Conservation (phyloP, 1,140 invertebrate species). For the Dolichoris vasculosae region DNA sequence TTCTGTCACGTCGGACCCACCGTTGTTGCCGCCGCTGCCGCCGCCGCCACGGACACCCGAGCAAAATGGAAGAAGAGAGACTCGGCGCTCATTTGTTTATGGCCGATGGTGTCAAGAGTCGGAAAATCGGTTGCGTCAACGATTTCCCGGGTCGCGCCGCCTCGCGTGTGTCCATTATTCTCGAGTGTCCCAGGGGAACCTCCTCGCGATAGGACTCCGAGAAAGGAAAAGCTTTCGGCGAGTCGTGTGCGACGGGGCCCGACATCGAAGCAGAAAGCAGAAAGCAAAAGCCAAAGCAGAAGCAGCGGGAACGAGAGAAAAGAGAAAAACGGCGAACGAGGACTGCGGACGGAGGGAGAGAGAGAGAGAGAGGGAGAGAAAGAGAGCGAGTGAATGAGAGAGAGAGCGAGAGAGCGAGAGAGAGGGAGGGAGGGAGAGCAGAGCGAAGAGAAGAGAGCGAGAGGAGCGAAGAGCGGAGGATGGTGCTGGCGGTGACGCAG, state of each 20-base stretch:
- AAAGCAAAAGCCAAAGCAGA: no score
- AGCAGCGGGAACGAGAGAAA: not conserved
- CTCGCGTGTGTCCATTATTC: no score
- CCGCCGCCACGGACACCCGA: not conserved
- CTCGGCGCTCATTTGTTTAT: not conserved
- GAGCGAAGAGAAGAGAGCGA: not conserved
- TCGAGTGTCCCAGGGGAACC: no score
- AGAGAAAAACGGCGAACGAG: not conserved
- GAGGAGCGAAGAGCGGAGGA: constrained; percentile 8
- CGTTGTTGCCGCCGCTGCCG: not conserved
- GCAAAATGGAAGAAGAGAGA: not conserved
- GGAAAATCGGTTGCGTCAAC: no score
- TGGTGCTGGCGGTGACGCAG: constrained; percentile 5
- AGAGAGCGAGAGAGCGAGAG: constrained; percentile 20
- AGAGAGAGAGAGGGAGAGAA: not conserved
- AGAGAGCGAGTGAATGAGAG: not conserved
- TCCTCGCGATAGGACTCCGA: no score
- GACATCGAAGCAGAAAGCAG: not conserved
- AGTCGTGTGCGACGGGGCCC: not conserved
- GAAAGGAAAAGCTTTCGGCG: not conserved
- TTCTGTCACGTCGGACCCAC: not conserved
- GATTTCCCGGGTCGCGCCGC: no score
- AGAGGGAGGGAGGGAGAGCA: not conserved
- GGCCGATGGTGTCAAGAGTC: no score
- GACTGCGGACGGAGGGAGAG: not conserved